Base-by-base conservation (phyloP, 2,888 invertebrate genomes). In the Cantharis rufa region DNA sequence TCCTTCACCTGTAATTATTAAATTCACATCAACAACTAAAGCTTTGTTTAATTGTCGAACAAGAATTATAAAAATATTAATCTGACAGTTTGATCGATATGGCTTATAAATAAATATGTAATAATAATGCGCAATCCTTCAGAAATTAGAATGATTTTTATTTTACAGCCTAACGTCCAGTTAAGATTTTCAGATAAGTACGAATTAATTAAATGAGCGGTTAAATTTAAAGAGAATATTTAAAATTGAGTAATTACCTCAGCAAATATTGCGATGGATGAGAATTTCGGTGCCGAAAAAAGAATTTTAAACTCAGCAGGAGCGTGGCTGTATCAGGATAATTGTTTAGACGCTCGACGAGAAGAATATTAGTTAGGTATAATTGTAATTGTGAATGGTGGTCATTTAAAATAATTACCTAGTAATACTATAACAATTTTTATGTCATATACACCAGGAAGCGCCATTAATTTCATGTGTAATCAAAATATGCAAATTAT, bases 1-100 rank as follows among this genome's bases (percentile, higher is more conserved):
- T 66, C 64, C 64, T 66, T 66, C 64, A 66, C 64, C 64, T 24
- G 64, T 24, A 66, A 66, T 66, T 66, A 66, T 66, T 66, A 66
- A 66, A 66, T 66, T 66, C 64, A 66, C 13, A 66, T 66, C 21
- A 48, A 48, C 48, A 48, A 48, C 48, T 48, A 48, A 48, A 48
- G 48, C 48, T 48, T 48, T 48, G 13, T 15, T 66, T 66, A 66
- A 66, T 66, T 66, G 64, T 66, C 24, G 24, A 21, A 66, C 64
- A 10, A 66, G n/a, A 15, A 21, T 66, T 66, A 66, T 66, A 18
- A 24, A 66, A n/a, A 21, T 21, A 66, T 24, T 18, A 66, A 66
- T 66, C 64, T 66, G 64, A 66, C 64, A 66, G 64, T 13, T 66
- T 66, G 64, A 66, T 66, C 64, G 64, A 66, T 66, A 21, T 66